phyloP scores from a whole-genome alignment of 1,140 invertebrate species.

The Tetramorium simillimum region DNA sequence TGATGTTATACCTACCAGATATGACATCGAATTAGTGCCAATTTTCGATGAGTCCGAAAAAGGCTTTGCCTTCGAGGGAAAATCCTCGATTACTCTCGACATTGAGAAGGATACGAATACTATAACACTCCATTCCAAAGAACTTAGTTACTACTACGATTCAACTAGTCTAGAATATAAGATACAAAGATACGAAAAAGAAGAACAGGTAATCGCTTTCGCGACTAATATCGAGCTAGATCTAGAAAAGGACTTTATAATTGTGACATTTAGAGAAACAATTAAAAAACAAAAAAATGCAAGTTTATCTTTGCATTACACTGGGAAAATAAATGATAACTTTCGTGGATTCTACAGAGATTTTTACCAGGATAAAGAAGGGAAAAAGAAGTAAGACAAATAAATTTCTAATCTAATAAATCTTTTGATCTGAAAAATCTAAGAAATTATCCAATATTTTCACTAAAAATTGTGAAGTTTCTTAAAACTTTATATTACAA shows the following conservation, averaged over 20 bases:
- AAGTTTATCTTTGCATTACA: constrained; percentile 47
- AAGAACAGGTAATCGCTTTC: no score
- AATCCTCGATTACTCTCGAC: constrained; percentile 40
- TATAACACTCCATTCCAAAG: constrained; percentile 71
- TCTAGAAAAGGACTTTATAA: neutral
- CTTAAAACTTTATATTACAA: no score
- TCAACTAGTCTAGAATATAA: no score
- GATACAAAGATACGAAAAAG: no score
- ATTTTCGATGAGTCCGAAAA: no score
- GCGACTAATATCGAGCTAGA: no score
- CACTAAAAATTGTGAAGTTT: no score
- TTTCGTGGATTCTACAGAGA: constrained; percentile 70
- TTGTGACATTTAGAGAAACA: neutral
- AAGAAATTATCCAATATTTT: neutral
- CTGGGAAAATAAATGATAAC: constrained; percentile 56
- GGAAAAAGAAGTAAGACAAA: constrained; percentile 59
- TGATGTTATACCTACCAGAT: constrained; percentile 82
- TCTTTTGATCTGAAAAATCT: no score
- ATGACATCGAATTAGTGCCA: constrained; percentile 59
- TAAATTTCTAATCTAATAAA: neutral
- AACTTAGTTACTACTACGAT: constrained; percentile 43
- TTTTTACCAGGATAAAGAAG: constrained; percentile 52
- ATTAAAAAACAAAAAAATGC: rapidly evolving
- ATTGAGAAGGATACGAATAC: neutral
- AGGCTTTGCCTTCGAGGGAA: no score